Conservation (phyloP, 2,113 vertebrate species). For the Cygnus atratus region DNA sequence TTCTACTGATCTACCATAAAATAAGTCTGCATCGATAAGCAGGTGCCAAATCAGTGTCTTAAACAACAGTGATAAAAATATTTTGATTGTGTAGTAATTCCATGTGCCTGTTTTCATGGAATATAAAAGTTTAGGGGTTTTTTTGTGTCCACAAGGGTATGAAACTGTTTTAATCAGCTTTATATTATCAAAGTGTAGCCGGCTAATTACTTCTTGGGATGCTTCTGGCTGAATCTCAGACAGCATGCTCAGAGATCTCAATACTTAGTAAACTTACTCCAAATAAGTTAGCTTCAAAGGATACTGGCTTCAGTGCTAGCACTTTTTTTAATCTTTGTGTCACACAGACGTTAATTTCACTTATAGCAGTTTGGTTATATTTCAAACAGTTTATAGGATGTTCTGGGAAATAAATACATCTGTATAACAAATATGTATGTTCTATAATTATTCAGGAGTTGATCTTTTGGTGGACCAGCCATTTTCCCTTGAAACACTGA, state of each 20-base stretch:
- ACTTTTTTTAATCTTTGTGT: not conserved
- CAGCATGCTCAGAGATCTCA: not conserved
- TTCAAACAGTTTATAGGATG: not conserved
- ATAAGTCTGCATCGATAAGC: not conserved
- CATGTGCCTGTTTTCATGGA: not conserved
- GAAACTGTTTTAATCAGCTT: not conserved
- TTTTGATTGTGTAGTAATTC: not conserved
- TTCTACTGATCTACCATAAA: not conserved
- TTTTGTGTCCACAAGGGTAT: not conserved
- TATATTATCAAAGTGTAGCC: not conserved
- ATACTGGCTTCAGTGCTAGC: not conserved
- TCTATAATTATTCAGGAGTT: conserved; percentile 81
- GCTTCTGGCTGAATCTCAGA: not conserved
- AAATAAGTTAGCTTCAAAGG: not conserved
- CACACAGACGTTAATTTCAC: not conserved
- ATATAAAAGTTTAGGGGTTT: not conserved
- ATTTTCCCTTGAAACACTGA: conserved; percentile 88
- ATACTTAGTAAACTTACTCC: not conserved
- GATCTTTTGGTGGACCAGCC: conserved; percentile 95
- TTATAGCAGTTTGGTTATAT: not conserved
- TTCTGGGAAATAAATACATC: not conserved
- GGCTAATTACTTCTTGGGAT: not conserved
- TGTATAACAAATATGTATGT: not conserved
- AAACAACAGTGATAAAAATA: not conserved
- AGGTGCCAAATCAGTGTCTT: not conserved